Base-by-base conservation (phyloP, 2,888 invertebrate species). In the Shargacucullia verbasci region DNA sequence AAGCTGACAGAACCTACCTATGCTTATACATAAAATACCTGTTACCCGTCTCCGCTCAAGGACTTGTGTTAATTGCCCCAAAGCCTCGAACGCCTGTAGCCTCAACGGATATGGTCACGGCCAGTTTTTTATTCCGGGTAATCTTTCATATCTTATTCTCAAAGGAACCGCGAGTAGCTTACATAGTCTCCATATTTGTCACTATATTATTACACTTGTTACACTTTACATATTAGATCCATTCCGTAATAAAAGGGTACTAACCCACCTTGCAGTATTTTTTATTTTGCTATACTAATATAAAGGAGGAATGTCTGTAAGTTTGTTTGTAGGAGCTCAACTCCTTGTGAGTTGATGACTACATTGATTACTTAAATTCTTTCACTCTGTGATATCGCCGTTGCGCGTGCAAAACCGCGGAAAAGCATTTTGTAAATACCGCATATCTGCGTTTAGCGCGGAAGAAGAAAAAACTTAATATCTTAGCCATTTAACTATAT, bases 151-250 rank as follows among this genome's bases (percentile, higher is more conserved):
- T 50, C 25, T 10, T 40, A 45, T 63, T 43, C 52, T 64, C 64
- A 69, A 63, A 63, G 20, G 15, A 45, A 70, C 52, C 64, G 52
- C 56, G 29, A 4, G 27, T 49, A 39, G 31, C 14, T 47, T 48
- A 57, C 52, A 39, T 49, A 38, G 15, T 52, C 12, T 3, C 70
- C 70, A 50, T 70, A 29, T 65, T 61, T 44, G 58, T 58, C 49
- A 38, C 35, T 47, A 47, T 33, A 53, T 58, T 62, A 73, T 65
- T 49, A 48, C 37, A 49, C 43, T 40, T 34, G 46, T 70, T 58
- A 65, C 45, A 73, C 58, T 70, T 73, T 59, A 59, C 58, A 56
- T 74, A 61, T 48, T 43, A 56, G 47, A 73, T 13, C 11, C 48
- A 67, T 61, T 62, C 39, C 34, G 38, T 60, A 49, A 54, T 43